Evolutionary conservation across 2,113 vertebrate species (phyloP).

Genomic region (Ailurus styani): DNA sequence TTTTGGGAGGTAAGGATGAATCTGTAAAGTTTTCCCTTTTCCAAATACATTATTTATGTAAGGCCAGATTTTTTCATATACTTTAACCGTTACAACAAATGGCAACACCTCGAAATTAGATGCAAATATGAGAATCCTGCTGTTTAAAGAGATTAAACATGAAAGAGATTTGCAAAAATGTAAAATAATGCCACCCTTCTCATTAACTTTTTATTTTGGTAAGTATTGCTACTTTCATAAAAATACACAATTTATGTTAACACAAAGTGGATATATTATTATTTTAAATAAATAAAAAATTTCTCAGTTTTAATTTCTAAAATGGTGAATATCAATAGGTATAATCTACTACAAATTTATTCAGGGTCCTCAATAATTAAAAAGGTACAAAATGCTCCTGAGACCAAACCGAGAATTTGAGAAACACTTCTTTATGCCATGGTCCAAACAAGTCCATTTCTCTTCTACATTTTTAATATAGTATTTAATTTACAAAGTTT

Average conservation of each 20-base stretch:
- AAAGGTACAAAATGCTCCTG: not conserved
- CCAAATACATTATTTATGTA: not conserved
- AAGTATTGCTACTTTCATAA: not conserved
- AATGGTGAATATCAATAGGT: not conserved
- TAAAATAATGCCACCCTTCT: not conserved
- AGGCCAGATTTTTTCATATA: not conserved
- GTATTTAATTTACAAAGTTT: not conserved
- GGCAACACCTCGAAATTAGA: not conserved
- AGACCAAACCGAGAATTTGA: not conserved
- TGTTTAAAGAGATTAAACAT: not conserved
- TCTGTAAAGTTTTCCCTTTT: not conserved
- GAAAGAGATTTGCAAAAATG: not conserved
- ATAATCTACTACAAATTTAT: not conserved
- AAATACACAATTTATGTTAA: not conserved
- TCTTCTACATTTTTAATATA: not conserved
- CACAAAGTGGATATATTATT: not conserved
- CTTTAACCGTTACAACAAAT: not conserved
- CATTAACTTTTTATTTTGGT: not conserved
- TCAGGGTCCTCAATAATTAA: not conserved
- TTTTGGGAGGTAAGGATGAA: not conserved
- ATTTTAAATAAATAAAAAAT: not conserved
- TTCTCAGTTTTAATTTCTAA: not conserved
- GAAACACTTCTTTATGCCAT: not conserved
- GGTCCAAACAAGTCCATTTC: not conserved
- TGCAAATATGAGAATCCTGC: not conserved